phyloP scores from a whole-genome alignment of 2,797 vertebrate genomes.

The Cirrhinus mrigala region DNA sequence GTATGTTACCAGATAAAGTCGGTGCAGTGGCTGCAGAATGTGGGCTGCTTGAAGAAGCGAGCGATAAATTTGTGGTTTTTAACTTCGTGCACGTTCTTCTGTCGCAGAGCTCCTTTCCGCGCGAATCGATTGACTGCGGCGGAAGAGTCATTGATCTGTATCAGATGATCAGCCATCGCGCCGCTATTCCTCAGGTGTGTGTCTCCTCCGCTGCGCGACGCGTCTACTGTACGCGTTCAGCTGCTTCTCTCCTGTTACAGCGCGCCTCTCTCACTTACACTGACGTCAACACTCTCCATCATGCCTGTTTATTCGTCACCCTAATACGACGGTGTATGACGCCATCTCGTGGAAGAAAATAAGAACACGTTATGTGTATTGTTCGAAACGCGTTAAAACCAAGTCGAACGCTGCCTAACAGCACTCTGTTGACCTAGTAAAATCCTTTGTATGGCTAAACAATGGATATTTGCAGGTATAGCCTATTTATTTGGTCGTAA shows the following conservation, averaged over 20 bases:
- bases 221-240: constrained; percentile 27
- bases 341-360: constrained; percentile 64
- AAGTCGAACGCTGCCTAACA: neutral
- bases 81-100: constrained; percentile 95
- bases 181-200: constrained; percentile 57
- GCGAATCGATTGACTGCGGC: constrained; percentile 86
- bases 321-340: constrained; percentile 37
- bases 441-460: neutral
- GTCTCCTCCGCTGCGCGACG: constrained; percentile 19
- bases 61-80: constrained; percentile 93
- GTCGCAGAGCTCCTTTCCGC: constrained; percentile 91
- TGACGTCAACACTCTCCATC: constrained; percentile 74
- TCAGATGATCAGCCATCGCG: constrained; percentile 88
- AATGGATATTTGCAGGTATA: neutral
- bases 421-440: too few relatives aligned
- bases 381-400: neutral
- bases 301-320: constrained; percentile 11
- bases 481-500: neutral
- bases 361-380: neutral
- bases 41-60: constrained; percentile 93
- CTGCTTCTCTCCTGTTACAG: constrained; percentile 53
- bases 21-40: constrained; percentile 94
- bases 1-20: constrained; percentile 93
- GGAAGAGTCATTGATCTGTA: constrained; percentile 84
- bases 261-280: constrained; percentile 74